Evolutionary conservation across 2,113 vertebrate species (phyloP).

Genomic region (Cyprinodon tularosa): DNA sequence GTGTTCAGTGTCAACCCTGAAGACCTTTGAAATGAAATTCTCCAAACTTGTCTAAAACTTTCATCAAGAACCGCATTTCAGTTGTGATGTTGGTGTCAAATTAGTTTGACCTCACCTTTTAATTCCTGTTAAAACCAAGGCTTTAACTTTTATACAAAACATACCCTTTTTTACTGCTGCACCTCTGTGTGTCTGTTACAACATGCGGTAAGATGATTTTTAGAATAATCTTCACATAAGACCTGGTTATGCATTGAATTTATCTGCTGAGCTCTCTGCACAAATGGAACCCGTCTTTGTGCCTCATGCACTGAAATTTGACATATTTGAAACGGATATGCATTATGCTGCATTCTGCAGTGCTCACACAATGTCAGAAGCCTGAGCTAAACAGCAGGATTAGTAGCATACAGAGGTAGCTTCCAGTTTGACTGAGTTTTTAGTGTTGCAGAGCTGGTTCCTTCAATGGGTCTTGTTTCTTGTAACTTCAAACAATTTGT

Average conservation of each 20-base stretch:
- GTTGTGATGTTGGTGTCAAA: no score
- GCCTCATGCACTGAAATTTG: neutral
- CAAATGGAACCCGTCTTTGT: neutral
- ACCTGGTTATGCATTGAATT: neutral
- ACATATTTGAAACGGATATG: slow-evolving; percentile 5
- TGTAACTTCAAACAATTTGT: no score
- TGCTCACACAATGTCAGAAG: slow-evolving; percentile 8
- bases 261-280: neutral
- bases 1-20: no score
- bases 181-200: no score
- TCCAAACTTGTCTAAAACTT: neutral
- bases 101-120: no score
- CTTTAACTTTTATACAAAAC: no score
- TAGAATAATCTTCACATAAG: no score
- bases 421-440: neutral
- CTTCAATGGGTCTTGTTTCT: no score
- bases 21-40: no score
- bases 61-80: neutral
- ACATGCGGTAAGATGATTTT: no score
- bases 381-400: neutral
- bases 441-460: neutral
- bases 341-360: neutral
- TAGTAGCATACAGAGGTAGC: neutral
- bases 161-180: no score
- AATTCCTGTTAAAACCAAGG: no score